Evolutionary conservation across 2,888 invertebrate genomes (phyloP), one percentile per base, ranked within the genome.

Genomic region (Lasioglossum marginatum): DNA sequence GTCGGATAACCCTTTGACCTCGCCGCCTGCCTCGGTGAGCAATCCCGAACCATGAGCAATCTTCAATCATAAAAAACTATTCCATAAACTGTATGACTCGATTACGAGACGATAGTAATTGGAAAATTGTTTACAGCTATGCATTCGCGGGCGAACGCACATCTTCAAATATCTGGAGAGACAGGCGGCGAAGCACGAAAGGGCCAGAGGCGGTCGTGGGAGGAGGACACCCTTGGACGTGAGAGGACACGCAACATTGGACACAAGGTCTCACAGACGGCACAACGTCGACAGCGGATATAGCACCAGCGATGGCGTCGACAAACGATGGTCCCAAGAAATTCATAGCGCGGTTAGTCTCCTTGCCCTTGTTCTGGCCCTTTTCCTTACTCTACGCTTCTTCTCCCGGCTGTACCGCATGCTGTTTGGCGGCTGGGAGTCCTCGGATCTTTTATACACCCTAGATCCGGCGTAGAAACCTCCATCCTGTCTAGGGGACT

Each of bases 101-200:
- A 23, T 10, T 12, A 40, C n/a, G 23, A 14, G 23, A 52, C 23
- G 3, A 23, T 10, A 19, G 27, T 37, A 12, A 45, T 34, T n/a
- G 10, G 6, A 16, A 63, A 37, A 57, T n/a, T 52, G 23, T 52
- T 86, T 76, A 48, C 95, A 98, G 98, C 96, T 98, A 91, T 99
- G 99, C 96, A 97, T 97, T 95, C 97, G 98, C 95, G 99, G 99
- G 92, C 97, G 98, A 94, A 98, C 98, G 94, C 99, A 99, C 95
- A 98, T 99, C 92, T 99, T 99, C 96, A 99, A 99, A 95, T 99
- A 98, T 96, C 96, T 99, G 91, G 98, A 99, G 95, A 97, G 97
- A 93, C 98, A 98, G 96, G 98, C 98, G 74, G 97, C 97, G 93
- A 98, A 97, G 95, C 96, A 97, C 92, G 96, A 97, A 90, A 95